Base-by-base conservation (phyloP, 2,113 vertebrate genomes). In the Donacobius atricapilla region DNA sequence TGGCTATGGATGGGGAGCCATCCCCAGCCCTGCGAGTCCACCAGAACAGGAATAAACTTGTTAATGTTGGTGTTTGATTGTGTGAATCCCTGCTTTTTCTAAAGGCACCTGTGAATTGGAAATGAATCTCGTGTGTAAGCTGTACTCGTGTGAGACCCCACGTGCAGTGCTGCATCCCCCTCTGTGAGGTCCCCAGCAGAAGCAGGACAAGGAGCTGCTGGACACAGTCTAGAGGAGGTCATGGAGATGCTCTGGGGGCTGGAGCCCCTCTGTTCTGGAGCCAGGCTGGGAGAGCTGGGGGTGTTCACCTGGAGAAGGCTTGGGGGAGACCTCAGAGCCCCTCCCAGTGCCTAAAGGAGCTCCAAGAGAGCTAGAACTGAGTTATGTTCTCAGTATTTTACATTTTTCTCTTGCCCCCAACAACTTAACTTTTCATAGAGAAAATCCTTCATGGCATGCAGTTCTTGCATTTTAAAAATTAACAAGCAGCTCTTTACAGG, bases 61-160 rank as follows among this genome's bases (percentile, higher is more conserved):
- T 5, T 53, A 19, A 1, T 53, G 4, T 73, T 68, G 42, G 30
- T 48, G 22, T 40, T 45, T 33, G 39, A 19, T 33, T 54, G 42
- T 70, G 64, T 75, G 73, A 85, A 40, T 75, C 66, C 30, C 17
- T 76, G 61, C 24, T 48, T 33, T 42, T 44, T 51, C 27, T 39
- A 50, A 79, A 71, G 44, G 50, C 23, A 11, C 22, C 20, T 39
- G 8, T 58, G 87, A 87, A 20, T 1, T 64, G 44, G 61, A 60
- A 60, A 23, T 58, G 4, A 40, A 25, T n/a, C 24, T 47, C 0
- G 0, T 12, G 17, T 23, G 3, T 25, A 6, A 65, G 11, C 15
- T 88, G 13, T 44, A 1, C 76, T 39, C 3, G 6, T 58, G 48
- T 75, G 37, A 18, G 58, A 69, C 30, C n/a, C n/a, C 40, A 31